Base-by-base conservation (phyloP, 2,113 vertebrate species). In the Xenopus borealis region DNA sequence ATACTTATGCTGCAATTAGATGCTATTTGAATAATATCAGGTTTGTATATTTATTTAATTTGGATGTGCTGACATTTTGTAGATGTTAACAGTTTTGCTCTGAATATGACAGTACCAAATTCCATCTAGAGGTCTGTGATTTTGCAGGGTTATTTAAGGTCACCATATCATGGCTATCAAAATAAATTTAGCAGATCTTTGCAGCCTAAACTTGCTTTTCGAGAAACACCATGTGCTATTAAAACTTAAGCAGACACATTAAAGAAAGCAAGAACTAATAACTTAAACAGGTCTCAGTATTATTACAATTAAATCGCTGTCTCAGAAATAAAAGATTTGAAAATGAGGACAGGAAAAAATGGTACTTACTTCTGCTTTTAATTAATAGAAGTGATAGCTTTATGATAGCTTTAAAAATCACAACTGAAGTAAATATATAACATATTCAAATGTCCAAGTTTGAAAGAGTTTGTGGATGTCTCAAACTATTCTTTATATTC, bases 141-240 rank as follows among this genome's bases (percentile, higher is more conserved):
- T 68, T 69, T 62, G 45, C 47, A 75, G 62, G 73, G 73, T 75
- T 75, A 75, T 75, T 75, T 75, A 75, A 75, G 73, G 73, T 75
- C 73, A 75, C 66, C 13, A 75, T 47, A 75, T 75, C 72, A 75
- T 75, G 67, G 23, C 73, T 75, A 75, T 68, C 66, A 75, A 75
- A 68, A 62, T 62, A 20, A 69, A 45, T 45, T 19, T 52, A 33
- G 55, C 12, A 61, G 44, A 68, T 47, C 66, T 69, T 30, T 69
- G 14, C 45, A 66, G 47, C 17, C 53, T 46, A 75, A 53, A 68
- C 61, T 17, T 50, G 44, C 55, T 58, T 74, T 20, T 40, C 52
- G 17, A 47, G 18, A 20, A 55, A 55, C 14, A 55, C 17, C 3
- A 2, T n/a, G 14, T 55, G 14, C 17, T n/a, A n/a, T n/a, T 55